These are phyloP conservation scores for Poecile montanus DNA, from an alignment of 2,797 vertebrate species.

Conservation along the genomic window DNA sequence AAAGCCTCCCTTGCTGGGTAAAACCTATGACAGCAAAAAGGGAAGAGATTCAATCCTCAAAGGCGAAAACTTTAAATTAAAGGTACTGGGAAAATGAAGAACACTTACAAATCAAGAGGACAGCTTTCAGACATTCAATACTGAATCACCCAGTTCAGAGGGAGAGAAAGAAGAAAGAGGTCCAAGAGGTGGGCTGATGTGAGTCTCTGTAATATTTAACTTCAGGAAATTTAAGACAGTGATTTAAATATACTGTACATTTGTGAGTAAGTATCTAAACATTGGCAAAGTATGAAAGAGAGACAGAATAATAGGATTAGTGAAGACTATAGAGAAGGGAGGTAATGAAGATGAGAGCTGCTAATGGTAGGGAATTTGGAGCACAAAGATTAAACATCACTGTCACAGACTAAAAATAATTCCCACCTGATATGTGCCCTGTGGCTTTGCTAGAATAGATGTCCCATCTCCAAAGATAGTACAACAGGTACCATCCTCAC, in stretches of 20 bases:
- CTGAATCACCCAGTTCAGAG: not conserved
- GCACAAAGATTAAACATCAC: not conserved
- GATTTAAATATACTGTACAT: not conserved
- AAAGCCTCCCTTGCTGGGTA: constrained; percentile 77
- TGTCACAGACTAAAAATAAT: not conserved
- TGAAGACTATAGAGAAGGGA: not conserved
- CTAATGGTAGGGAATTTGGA: not conserved
- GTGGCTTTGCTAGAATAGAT: constrained; percentile 80
- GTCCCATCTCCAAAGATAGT: constrained; percentile 87
- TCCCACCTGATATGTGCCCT: constrained; percentile 86
- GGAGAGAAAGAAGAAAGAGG: not conserved
- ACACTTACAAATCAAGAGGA: not conserved
- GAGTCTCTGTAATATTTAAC: not conserved
- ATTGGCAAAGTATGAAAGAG: not conserved
- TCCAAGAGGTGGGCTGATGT: not conserved
- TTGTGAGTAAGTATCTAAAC: not conserved
- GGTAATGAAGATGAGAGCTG: not conserved
- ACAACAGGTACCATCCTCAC: constrained; percentile 77
- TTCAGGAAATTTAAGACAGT: not conserved
- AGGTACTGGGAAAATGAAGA: not conserved
- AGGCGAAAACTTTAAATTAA: not conserved
- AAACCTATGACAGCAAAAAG: constrained; percentile 76
- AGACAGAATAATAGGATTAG: not conserved
- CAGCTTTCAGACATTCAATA: not conserved
- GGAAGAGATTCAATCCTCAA: not conserved